A percentile compares a stretch with the other conserved stretches of the same genome.
Conservation (phyloP, 2,113 vertebrate species). For the Platycercus adscitus region DNA sequence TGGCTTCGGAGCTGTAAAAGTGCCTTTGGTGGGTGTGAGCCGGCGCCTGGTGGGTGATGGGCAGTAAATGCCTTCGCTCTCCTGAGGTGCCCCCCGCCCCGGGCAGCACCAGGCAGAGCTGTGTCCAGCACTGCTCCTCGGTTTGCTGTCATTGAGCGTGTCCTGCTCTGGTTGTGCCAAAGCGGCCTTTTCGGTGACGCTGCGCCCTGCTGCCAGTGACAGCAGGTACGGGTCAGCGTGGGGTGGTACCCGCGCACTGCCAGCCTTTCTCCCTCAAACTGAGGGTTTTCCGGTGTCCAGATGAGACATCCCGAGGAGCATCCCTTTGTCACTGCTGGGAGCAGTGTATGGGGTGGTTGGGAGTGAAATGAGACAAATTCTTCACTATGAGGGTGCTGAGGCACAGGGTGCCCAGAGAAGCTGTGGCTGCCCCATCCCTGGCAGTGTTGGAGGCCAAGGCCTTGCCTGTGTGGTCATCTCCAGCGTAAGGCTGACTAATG, state of each 20-base stretch:
- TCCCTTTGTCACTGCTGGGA: background rate
- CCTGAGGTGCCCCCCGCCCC: background rate
- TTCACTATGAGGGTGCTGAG: background rate
- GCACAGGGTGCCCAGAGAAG: background rate
- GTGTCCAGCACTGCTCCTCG: too few relatives aligned
- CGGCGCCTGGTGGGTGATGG: fast-evolving
- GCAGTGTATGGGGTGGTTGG: fast-evolving
- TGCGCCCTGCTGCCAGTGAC: fast-evolving
- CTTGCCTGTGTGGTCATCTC: fast-evolving
- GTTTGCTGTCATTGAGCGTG: background rate
- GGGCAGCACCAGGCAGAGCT: background rate
- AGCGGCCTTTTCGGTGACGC: background rate
- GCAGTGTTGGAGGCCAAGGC: background rate
- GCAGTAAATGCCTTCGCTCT: background rate
- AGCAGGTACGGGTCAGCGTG: fast-evolving
- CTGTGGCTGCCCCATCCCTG: background rate
- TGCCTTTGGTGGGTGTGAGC: fast-evolving
- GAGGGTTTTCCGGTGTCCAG: background rate
- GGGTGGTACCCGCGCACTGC: fast-evolving
- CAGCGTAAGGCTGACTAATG: background rate
- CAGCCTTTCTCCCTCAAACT: background rate
- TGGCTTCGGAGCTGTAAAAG: fast-evolving
- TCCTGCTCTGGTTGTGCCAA: background rate
- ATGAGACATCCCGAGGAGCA: background rate
- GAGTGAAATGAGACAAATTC: background rate